Evolutionary conservation across 2,113 vertebrate genomes (phyloP), one percentile per base, ranked within the genome.

Genomic region (Ophiodon elongatus): DNA sequence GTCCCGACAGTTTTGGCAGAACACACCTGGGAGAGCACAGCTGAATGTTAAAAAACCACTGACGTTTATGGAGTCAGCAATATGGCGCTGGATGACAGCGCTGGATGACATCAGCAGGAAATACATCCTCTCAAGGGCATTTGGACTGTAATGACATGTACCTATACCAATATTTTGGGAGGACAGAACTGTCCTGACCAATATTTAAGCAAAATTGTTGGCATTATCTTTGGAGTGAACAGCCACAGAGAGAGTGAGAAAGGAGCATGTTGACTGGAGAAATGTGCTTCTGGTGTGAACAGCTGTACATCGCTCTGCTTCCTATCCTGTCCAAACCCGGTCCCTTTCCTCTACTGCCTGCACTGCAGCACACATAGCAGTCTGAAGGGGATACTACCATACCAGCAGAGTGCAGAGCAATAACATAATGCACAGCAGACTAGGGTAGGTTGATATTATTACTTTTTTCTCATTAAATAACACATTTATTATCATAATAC

Each of bases 41-140:
- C 85, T 72, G 82, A 89, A 87, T 89, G 84, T 90, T 91, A 90
- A 90, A 56, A 92, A 85, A 57, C 29, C 76, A 54, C 47, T 71
- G 80, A 85, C 73, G 73, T 85, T 91, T 88, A 80, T 76, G 67
- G 76, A 85, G 83, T 83, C 79, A 69, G 69, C 73, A 69, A 89
- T 86, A 57, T 65, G 47, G 69, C 75, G 45, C 52, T 41, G 39
- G 71, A 79, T 70, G 77, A 84, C 41, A 80, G 78, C 68, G 45
- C 52, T 41, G 39, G 71, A 79, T 70, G 77, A 84, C 41, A 80
- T 76, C 68, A 45, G 57, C 35, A 37, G 81, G 76, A 86, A 79
- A 84, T 60, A 37, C 60, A 52, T 68, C 63, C 79, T 68, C 50
- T 54, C 23, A 54, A 54, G 21, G 23, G 21, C 8, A 1, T 54